Conservation (phyloP, 2,797 vertebrate genomes). For the Pseudomugil gertrudae region DNA sequence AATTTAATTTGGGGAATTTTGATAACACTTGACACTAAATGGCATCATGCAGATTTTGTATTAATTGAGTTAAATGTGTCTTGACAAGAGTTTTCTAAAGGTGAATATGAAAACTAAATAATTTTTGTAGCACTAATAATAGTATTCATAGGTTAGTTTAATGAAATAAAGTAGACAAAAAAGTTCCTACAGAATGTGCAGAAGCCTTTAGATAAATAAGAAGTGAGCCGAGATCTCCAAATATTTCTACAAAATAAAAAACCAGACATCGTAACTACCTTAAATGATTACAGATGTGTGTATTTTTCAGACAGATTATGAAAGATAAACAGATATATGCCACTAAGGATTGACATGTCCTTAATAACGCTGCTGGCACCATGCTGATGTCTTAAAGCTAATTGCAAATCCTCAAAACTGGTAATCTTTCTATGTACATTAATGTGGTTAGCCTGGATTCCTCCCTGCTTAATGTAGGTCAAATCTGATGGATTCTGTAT, state of each 20-base stretch:
- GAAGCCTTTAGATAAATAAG: not conserved
- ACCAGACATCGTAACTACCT: not conserved
- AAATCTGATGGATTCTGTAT: slow-evolving; percentile 18
- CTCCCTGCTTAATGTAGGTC: slow-evolving; percentile 15
- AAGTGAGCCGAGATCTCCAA: not conserved
- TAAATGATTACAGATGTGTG: slow-evolving; percentile 11
- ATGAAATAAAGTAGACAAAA: not conserved
- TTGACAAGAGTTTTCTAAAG: not conserved
- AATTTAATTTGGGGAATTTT: not conserved
- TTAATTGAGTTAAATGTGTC: not conserved
- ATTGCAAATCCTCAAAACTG: slow-evolving; percentile 48
- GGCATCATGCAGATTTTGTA: not conserved
- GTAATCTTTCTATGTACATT: slow-evolving; percentile 47
- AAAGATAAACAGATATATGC: slow-evolving; percentile 10
- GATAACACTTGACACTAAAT: not conserved
- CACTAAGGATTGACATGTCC: slow-evolving; percentile 19
- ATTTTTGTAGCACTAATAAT: too few relatives aligned
- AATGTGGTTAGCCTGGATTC: slow-evolving; percentile 38
- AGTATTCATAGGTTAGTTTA: too few relatives aligned
- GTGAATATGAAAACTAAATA: not conserved
- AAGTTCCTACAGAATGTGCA: not conserved
- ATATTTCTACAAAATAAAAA: not conserved
- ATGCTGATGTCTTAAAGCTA: slow-evolving; percentile 47
- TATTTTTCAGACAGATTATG: slow-evolving; percentile 31
- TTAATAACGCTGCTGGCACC: slow-evolving; percentile 29